A percentile compares a stretch with the other conserved stretches of the same genome.
Conservation (phyloP, 2,888 invertebrate genomes). For the Drosophila mettleri region DNA sequence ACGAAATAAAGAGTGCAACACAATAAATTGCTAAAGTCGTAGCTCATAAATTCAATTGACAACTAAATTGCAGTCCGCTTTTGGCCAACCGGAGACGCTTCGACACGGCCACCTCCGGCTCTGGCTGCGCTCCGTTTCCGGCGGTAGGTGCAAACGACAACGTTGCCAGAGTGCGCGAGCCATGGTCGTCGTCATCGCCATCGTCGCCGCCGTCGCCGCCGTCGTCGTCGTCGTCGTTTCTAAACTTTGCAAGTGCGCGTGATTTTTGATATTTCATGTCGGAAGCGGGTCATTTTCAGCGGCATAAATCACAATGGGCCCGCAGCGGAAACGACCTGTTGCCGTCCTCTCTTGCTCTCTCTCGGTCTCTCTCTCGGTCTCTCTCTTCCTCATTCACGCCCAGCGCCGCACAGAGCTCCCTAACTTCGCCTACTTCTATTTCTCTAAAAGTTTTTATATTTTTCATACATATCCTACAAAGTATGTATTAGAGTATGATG, state of each 20-base stretch:
- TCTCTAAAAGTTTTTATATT: constrained; percentile 1
- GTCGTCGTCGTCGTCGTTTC: constrained; percentile 40
- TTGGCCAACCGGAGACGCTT: constrained; percentile 83
- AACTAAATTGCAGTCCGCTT: constrained; percentile 81
- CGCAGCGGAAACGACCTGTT: constrained; percentile 74
- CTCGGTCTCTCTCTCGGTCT: background rate
- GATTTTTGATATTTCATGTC: constrained; percentile 78
- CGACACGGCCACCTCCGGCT: constrained; percentile 84
- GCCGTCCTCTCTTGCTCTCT: constrained; percentile 30
- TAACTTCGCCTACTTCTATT: background rate
- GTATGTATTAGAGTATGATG: background rate
- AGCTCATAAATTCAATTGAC: constrained; percentile 83
- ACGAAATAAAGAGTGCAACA: constrained; percentile 27
- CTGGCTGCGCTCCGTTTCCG: constrained; percentile 83
- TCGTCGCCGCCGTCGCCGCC: constrained; percentile 16
- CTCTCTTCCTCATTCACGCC: constrained; percentile 1
- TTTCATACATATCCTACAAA: background rate
- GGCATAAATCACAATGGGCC: constrained; percentile 74
- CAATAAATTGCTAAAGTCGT: constrained; percentile 55
- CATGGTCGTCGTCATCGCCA: constrained; percentile 1
- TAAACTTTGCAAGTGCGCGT: constrained; percentile 75
- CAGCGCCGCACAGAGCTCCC: background rate
- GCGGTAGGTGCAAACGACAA: constrained; percentile 52
- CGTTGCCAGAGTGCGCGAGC: constrained; percentile 16
- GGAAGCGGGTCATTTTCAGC: constrained; percentile 78